Evolutionary conservation across 1,140 invertebrate species (phyloP).

Genomic region (Lanistes nyassanus): DNA sequence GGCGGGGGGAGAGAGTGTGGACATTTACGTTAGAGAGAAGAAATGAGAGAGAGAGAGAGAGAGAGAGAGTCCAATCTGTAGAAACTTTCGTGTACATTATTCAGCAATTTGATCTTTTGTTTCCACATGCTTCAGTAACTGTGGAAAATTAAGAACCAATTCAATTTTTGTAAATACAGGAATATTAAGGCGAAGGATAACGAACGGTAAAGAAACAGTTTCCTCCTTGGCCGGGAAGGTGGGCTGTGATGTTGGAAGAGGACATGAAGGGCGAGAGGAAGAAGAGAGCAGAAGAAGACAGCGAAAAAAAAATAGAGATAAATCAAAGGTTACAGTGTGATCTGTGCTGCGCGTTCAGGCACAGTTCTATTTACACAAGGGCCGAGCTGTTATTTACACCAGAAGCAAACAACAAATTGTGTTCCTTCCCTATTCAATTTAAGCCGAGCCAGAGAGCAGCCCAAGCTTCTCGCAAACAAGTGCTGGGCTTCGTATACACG

Average conservation of each 20-base stretch:
- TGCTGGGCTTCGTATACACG: background rate
- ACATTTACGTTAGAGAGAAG: too few relatives aligned
- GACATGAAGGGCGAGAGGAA: slow-evolving; percentile 1
- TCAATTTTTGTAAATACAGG: too few relatives aligned
- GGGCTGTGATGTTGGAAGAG: too few relatives aligned
- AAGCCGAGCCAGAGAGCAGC: background rate
- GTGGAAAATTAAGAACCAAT: too few relatives aligned
- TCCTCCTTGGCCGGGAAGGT: too few relatives aligned
- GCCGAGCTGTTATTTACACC: slow-evolving; percentile 11
- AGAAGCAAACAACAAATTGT: slow-evolving; percentile 16
- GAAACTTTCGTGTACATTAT: too few relatives aligned
- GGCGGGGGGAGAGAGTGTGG: slow-evolving; percentile 1
- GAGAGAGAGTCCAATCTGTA: background rate
- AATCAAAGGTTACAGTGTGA: background rate
- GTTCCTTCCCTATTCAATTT: background rate
- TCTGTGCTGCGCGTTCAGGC: slow-evolving; percentile 1
- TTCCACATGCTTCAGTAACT: too few relatives aligned
- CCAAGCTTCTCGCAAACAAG: background rate
- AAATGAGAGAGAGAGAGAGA: slow-evolving; percentile 12
- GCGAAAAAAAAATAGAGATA: slow-evolving; percentile 4
- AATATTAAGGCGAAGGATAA: too few relatives aligned
- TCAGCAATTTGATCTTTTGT: too few relatives aligned
- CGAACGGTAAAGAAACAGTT: too few relatives aligned
- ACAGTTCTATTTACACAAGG: slow-evolving; percentile 14
- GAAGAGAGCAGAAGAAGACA: slow-evolving; percentile 1